Evolutionary conservation across 2,888 invertebrate species (phyloP), one percentile per base, ranked within the genome.

Genomic region (Bombylius discolor): DNA sequence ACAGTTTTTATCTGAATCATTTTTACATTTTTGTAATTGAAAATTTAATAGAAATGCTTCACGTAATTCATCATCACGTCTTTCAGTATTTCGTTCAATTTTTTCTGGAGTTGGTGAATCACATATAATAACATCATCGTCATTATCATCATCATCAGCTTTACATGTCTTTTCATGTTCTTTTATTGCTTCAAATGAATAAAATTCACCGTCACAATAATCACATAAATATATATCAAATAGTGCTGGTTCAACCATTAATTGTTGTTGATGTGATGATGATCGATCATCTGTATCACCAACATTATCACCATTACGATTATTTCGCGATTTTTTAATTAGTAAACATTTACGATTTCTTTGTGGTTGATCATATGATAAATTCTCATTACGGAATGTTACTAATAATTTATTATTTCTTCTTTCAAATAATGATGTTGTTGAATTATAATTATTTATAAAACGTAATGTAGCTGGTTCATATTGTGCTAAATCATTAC

Each of bases 351-450:
- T 78, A 58, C 78, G 70, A 47, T 63, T 68, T 55, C 67, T 68
- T 58, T 69, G 70, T 39, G 67, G 67, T 58, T 74, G 71, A 65
- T 74, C 74, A 62, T 74, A 74, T 42, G 72, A 68, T 75, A 84
- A 78, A 67, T 86, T 85, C 67, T 85, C 85, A 74, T 86, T 86
- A 51, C 86, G 79, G 72, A 87, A 86, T 60, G 87, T 87, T 31
- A 86, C 85, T 57, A 86, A 70, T 39, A 86, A 75, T 63, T 81
- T 81, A 59, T 81, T 81, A 60, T 79, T 81, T 51, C 79, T 78
- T 64, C 81, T 77, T 68, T 83, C 81, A 64, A 81, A 85, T 54
- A 86, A 74, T 59, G 85, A 85, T 47, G 85, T 86, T 33, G 86
- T 86, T 53, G 82, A 81, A 65, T 86, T 85, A 67, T 80, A 81